Conservation (phyloP, 2,888 invertebrate genomes). For the Aquatica leii region DNA sequence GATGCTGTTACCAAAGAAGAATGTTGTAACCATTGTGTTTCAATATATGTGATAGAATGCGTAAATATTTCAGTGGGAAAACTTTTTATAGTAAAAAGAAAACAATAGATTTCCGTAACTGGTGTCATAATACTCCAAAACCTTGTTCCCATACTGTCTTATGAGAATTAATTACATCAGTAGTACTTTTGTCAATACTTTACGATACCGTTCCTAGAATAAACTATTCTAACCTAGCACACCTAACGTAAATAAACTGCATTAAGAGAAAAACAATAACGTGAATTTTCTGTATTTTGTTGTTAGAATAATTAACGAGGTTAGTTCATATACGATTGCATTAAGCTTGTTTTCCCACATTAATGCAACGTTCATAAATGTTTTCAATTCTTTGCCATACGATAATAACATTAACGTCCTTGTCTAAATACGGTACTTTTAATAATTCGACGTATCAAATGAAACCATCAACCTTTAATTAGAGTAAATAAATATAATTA, state of each 20-base stretch:
- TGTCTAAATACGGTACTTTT: slow-evolving; percentile 1
- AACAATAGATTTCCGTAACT: slow-evolving; percentile 36
- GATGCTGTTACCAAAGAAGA: too few relatives aligned
- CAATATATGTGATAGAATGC: slow-evolving; percentile 15
- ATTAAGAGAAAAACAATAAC: neutral
- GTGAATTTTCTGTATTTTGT: slow-evolving; percentile 3
- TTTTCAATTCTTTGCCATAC: neutral
- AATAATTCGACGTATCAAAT: neutral
- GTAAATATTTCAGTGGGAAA: slow-evolving; percentile 12
- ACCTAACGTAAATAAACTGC: slow-evolving; percentile 8
- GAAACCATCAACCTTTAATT: neutral
- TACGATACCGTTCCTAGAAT: neutral
- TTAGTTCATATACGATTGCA: slow-evolving; percentile 8
- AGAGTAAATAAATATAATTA: neutral
- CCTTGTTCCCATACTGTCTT: slow-evolving; percentile 33
- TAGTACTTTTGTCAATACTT: slow-evolving; percentile 22
- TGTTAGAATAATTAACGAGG: slow-evolving; percentile 13
- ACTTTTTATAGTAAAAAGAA: neutral
- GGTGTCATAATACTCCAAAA: slow-evolving; percentile 34
- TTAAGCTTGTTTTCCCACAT: slow-evolving; percentile 14
- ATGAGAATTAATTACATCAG: slow-evolving; percentile 30
- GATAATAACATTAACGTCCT: slow-evolving; percentile 8
- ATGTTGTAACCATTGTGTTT: slow-evolving; percentile 2
- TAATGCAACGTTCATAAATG: slow-evolving; percentile 1
- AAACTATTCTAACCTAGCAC: slow-evolving; percentile 2